A percentile compares a stretch with the other conserved stretches of the same genome.
Conservation (phyloP, 2,797 vertebrate species). For the Spinus olivaceus region DNA sequence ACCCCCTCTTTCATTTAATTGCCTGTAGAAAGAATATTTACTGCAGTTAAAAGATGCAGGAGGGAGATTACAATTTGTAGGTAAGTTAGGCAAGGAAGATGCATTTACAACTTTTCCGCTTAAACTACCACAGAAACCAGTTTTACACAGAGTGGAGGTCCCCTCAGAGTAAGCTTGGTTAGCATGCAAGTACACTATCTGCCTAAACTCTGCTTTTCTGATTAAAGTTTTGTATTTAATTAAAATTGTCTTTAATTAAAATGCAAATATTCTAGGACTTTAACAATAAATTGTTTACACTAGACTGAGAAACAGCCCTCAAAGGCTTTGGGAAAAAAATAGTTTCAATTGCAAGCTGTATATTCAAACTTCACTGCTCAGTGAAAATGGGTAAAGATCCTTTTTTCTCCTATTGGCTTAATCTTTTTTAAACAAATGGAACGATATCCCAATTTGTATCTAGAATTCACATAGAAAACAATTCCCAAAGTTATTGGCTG, state of each 20-base stretch:
- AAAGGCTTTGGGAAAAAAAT: conserved; percentile 65
- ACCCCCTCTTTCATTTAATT: neutral
- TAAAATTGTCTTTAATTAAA: conserved; percentile 77
- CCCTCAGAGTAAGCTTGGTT: conserved; percentile 52
- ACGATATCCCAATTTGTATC: conserved; percentile 49
- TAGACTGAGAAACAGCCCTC: conserved; percentile 70
- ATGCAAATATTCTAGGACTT: conserved; percentile 78
- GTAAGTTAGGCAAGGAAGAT: conserved; percentile 46
- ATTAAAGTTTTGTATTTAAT: conserved; percentile 76
- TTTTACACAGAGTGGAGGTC: conserved; percentile 22
- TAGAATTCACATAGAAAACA: conserved; percentile 33
- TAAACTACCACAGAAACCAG: conserved; percentile 35
- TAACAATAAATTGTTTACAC: conserved; percentile 77
- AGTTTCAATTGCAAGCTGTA: conserved; percentile 64
- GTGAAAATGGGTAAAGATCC: conserved; percentile 54
- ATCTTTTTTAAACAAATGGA: conserved; percentile 65
- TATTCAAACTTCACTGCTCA: conserved; percentile 70
- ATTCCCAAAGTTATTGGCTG: conserved; percentile 52
- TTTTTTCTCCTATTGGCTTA: conserved; percentile 55
- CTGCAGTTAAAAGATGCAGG: neutral
- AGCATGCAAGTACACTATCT: conserved; percentile 56
- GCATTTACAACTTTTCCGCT: conserved; percentile 10
- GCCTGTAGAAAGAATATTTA: conserved; percentile 7
- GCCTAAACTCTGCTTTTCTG: conserved; percentile 67
- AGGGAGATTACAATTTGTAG: conserved; percentile 34